Base-by-base conservation (phyloP, 2,113 vertebrate species). In the Muscicapa adusta region DNA sequence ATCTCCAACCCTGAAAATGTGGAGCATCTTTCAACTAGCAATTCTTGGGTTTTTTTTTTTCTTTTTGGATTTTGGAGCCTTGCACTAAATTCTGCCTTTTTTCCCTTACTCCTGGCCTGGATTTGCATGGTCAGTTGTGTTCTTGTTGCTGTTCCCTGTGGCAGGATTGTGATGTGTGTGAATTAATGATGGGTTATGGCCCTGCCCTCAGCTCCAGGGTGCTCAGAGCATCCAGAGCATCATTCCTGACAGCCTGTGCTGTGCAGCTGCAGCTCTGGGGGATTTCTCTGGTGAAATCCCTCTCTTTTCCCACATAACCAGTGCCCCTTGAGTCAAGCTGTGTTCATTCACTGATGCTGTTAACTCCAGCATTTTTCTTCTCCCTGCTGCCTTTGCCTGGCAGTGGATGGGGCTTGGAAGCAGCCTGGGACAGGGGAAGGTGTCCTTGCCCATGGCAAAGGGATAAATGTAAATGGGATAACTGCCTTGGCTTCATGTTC, bases 51-150 rank as follows among this genome's bases (percentile, higher is more conserved):
- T 20, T 48, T 28, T 23, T 38, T 38, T 12, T n/a, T 24, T 5
- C 2, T 12, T 19, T 31, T 40, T n/a, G 10, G 2, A 5, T 6
- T 16, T 56, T 14, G 2, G 14, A 43, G 8, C 2, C 8, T 81
- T 60, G 14, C 25, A 31, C 12, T 90, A 72, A 19, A 10, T 72
- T 67, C 33, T 12, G 0, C 3, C 4, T 45, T 56, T 63, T 56
- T 47, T 5, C 12, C 63, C 28, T 40, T 45, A 54, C 10, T 28
- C 25, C 25, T 36, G 28, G 28, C 28, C 24, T 84, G 78, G 63
- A 16, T 88, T 34, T 36, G 34, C 3, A 0, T 12, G 1, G 0
- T 25, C 25, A 8, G 18, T 34, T 62, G 47, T 56, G 31, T 33
- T 33, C 33, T 23, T 34, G 12, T 8, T 5, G 1, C 2, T 1